Percentiles rank a stretch among this genome's conserved stretches.
These are phyloP conservation scores for Torymus tubicola DNA, from an alignment of 2,888 invertebrate species.

Conservation along the genomic window DNA sequence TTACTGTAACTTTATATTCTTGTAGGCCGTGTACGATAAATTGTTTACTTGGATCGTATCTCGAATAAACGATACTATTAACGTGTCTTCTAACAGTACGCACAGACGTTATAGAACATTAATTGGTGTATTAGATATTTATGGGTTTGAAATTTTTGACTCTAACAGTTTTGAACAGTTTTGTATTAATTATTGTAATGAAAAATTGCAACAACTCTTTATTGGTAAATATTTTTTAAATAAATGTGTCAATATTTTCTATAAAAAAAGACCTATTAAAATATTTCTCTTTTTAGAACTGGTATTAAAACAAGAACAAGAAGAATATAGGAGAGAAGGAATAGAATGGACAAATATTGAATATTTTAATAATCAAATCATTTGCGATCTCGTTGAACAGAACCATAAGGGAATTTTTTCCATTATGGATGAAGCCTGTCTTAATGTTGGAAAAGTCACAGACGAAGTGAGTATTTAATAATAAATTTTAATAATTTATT, in stretches of 20 bases:
- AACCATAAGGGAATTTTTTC: slow-evolving; percentile 94
- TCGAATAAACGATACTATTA: slow-evolving; percentile 93
- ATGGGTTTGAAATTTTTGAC: slow-evolving; percentile 99
- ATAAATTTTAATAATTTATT: neutral
- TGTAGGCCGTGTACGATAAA: slow-evolving; percentile 92
- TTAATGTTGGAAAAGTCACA: slow-evolving; percentile 94
- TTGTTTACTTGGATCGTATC: slow-evolving; percentile 96
- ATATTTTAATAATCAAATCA: slow-evolving; percentile 97
- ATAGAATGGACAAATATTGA: slow-evolving; percentile 96
- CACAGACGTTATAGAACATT: slow-evolving; percentile 83
- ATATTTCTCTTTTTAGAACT: slow-evolving; percentile 82
- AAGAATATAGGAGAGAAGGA: slow-evolving; percentile 96
- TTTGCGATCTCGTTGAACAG: slow-evolving; percentile 96
- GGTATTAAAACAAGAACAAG: slow-evolving; percentile 98
- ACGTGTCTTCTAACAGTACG: slow-evolving; percentile 80
- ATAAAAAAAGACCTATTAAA: neutral
- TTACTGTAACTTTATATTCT: slow-evolving; percentile 50
- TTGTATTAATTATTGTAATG: slow-evolving; percentile 99
- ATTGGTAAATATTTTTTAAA: slow-evolving; percentile 82
- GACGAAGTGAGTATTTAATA: slow-evolving; percentile 76
- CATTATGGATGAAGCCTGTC: slow-evolving; percentile 97
- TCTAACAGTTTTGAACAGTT: slow-evolving; percentile 98
- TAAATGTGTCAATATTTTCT: no score
- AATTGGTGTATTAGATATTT: slow-evolving; percentile 98
- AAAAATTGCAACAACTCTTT: slow-evolving; percentile 97